Conservation (phyloP, 2,888 invertebrate species). For the Helicoverpa assulta region DNA sequence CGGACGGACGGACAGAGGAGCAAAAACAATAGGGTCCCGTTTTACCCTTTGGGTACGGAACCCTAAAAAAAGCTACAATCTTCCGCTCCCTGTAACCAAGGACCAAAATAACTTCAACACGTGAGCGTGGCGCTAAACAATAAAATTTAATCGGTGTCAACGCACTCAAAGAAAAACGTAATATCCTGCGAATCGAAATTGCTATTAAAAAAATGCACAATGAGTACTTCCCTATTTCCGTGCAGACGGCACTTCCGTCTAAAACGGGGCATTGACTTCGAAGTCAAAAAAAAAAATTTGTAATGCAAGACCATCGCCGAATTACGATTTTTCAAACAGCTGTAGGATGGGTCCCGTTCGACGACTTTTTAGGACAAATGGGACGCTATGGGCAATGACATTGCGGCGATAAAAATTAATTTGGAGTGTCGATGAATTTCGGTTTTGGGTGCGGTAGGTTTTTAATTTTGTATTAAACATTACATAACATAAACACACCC, state of each 20-base stretch:
- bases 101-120: conserved; percentile 1
- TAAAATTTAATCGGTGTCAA: conserved; percentile 67
- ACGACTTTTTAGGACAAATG: conserved; percentile 42
- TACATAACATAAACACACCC: too few species aligned
- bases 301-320: conserved; percentile 78
- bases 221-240: conserved; percentile 80
- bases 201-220: conserved; percentile 84
- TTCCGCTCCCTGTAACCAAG: background rate
- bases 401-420: background rate
- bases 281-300: conserved; percentile 69
- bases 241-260: conserved; percentile 82
- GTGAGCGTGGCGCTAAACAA: conserved; percentile 54
- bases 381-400: background rate
- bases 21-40: too few species aligned
- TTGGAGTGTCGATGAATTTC: background rate
- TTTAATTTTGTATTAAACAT: background rate
- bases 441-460: background rate
- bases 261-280: conserved; percentile 75
- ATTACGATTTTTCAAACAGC: conserved; percentile 78
- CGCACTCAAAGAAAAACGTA: conserved; percentile 69
- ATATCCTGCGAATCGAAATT: conserved; percentile 87
- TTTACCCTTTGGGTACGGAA: too few species aligned
- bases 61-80: background rate
- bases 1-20: too few species aligned
- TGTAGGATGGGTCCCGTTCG: conserved; percentile 62